These are phyloP conservation scores for Enteromius paludinosus DNA, from an alignment of 2,797 vertebrate genomes.

Conservation along the genomic window DNA sequence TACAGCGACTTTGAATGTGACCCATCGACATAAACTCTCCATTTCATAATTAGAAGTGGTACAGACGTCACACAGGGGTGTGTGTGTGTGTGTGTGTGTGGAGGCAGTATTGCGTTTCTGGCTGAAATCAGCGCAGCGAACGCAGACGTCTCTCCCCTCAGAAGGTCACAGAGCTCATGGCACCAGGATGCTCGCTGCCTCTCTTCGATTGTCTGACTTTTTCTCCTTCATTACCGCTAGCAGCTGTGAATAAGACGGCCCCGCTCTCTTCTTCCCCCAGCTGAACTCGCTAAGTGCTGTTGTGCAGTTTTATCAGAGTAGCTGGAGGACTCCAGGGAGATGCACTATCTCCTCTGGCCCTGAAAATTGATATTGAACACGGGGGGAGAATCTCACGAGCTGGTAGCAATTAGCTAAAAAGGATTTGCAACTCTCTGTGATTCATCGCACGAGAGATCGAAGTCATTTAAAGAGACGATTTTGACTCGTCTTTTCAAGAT, in stretches of 20 bases:
- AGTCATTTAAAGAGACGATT: constrained; percentile 87
- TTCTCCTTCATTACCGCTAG: constrained; percentile 81
- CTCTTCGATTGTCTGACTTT: constrained; percentile 74
- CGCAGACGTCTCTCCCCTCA: constrained; percentile 61
- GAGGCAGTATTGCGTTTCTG: background rate
- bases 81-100: background rate
- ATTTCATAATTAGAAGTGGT: background rate
- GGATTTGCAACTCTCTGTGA: constrained; percentile 94
- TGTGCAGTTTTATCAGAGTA: constrained; percentile 89
- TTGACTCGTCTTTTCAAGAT: constrained; percentile 63
- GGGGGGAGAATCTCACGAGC: constrained; percentile 91
- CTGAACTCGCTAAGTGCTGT: constrained; percentile 93
- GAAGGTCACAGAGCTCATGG: constrained; percentile 82
- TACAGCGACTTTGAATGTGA: background rate
- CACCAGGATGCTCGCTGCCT: constrained; percentile 77
- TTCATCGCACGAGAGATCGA: constrained; percentile 94
- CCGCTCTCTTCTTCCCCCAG: constrained; percentile 63
- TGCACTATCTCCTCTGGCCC: constrained; percentile 88
- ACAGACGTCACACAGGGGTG: background rate
- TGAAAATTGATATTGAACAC: constrained; percentile 99
- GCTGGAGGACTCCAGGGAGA: constrained; percentile 88
- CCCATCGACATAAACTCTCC: background rate
- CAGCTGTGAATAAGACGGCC: constrained; percentile 71
- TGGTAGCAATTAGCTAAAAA: constrained; percentile 99
- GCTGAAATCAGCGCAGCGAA: constrained; percentile 17